Evolutionary conservation across 2,888 invertebrate genomes (phyloP).

Genomic region (Melikaiella ostensackeni): DNA sequence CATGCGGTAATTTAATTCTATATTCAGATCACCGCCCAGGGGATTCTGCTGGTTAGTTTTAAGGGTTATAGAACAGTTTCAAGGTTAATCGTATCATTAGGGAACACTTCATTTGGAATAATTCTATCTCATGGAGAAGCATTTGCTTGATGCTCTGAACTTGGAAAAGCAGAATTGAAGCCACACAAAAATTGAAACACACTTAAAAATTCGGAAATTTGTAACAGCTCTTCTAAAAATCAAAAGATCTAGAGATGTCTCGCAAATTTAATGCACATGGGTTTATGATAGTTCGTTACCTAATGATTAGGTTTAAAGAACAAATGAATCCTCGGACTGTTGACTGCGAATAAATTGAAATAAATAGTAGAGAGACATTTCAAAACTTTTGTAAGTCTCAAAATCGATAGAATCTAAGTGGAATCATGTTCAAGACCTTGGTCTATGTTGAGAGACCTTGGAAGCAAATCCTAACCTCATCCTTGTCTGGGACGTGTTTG

Average conservation of each 20-base stretch:
- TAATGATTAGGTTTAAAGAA: too few relatives aligned
- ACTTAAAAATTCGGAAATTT: too few relatives aligned
- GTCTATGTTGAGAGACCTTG: neutral
- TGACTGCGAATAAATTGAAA: too few relatives aligned
- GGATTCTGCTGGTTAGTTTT: conserved; percentile 1
- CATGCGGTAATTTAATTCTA: conserved; percentile 9
- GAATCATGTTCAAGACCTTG: neutral
- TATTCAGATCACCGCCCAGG: neutral
- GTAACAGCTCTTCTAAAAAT: too few relatives aligned
- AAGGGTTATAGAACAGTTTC: neutral
- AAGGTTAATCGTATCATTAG: neutral
- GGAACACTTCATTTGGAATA: neutral
- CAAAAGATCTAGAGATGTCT: too few relatives aligned
- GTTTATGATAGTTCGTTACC: too few relatives aligned
- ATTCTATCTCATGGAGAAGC: neutral
- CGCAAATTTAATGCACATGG: too few relatives aligned
- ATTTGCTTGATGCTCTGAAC: too few relatives aligned
- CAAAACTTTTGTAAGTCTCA: neutral
- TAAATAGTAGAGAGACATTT: neutral
- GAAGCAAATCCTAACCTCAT: conserved; percentile 2
- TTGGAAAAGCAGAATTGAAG: too few relatives aligned
- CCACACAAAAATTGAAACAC: too few relatives aligned
- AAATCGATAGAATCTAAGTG: neutral
- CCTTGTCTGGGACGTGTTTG: conserved; percentile 7
- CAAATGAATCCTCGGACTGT: too few relatives aligned